Percentiles rank a stretch among this genome's conserved stretches.
These are phyloP conservation scores for Phenganax marumi DNA, from an alignment of 92 coral and sea anemone species.

Conservation along the genomic window DNA sequence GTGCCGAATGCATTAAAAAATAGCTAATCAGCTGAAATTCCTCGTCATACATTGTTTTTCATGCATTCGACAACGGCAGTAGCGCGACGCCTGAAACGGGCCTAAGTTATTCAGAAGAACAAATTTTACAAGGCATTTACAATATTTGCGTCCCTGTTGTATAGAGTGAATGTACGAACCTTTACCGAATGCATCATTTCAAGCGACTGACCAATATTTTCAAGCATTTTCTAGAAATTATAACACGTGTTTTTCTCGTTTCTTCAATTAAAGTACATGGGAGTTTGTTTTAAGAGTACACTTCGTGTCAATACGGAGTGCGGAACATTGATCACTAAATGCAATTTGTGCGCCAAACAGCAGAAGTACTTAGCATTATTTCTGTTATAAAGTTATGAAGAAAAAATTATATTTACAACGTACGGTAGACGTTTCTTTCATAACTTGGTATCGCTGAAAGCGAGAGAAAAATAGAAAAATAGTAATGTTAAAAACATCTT, in stretches of 20 bases:
- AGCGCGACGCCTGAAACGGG: neutral
- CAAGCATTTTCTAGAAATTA: constrained; percentile 76
- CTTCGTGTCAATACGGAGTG: neutral
- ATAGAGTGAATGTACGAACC: constrained; percentile 36
- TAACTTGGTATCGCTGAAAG: constrained; percentile 70
- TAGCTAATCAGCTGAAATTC: too few relatives aligned
- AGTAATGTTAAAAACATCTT: neutral
- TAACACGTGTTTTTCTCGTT: too few relatives aligned
- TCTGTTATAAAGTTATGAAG: neutral
- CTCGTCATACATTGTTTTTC: too few relatives aligned
- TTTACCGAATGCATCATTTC: constrained; percentile 76
- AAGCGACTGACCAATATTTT: constrained; percentile 77
- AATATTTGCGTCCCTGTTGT: neutral
- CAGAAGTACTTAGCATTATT: neutral
- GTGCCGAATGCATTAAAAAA: too few relatives aligned
- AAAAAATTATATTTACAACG: constrained; percentile 35
- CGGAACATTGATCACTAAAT: neutral
- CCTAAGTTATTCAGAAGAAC: neutral
- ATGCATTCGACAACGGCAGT: too few relatives aligned
- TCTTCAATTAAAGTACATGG: too few relatives aligned
- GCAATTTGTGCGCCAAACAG: too few relatives aligned
- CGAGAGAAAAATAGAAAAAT: neutral
- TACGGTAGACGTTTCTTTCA: constrained; percentile 77
- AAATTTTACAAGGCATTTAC: neutral
- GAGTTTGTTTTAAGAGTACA: too few relatives aligned